These are phyloP conservation scores for Platerodrilus igneus DNA, from an alignment of 2,888 invertebrate species.

Conservation along the genomic window DNA sequence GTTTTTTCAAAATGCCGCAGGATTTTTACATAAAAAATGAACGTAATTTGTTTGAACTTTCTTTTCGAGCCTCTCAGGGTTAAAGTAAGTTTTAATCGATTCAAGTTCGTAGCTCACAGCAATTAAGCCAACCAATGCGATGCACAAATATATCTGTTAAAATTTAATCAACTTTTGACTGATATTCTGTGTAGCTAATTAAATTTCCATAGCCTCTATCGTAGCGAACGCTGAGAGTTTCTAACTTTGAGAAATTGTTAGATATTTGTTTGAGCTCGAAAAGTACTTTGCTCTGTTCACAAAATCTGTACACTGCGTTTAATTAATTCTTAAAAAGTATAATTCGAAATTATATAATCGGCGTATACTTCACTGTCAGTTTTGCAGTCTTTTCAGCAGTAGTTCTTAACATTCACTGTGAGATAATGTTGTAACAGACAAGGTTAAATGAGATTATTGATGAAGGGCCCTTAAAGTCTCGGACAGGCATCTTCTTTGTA, in stretches of 20 bases:
- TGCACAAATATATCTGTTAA: conserved; percentile 37
- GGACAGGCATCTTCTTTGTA: conserved; percentile 38
- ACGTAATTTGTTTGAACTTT: no score
- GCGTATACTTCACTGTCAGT: no score
- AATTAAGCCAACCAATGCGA: conserved; percentile 28
- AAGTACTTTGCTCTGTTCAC: conserved; percentile 29
- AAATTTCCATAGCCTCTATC: conserved; percentile 37
- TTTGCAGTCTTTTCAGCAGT: no score
- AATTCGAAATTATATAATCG: conserved; percentile 38
- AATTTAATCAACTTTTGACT: conserved; percentile 41
- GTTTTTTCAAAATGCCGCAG: no score
- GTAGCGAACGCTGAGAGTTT: conserved; percentile 23
- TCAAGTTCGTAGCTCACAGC: conserved; percentile 19
- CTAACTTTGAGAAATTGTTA: conserved; percentile 37
- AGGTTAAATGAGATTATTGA: conserved; percentile 39
- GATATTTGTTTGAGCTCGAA: conserved; percentile 36
- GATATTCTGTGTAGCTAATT: conserved; percentile 39
- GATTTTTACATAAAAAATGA: no score
- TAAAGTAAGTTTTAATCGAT: no score
- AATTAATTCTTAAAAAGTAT: conserved; percentile 39
- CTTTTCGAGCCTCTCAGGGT: no score
- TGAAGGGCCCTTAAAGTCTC: conserved; percentile 40
- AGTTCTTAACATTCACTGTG: no score
- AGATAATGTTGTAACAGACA: conserved; percentile 36
- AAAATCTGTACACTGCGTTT: conserved; percentile 36